Evolutionary conservation across 2,797 vertebrate species (phyloP).

Genomic region (Apodemus agrarius): DNA sequence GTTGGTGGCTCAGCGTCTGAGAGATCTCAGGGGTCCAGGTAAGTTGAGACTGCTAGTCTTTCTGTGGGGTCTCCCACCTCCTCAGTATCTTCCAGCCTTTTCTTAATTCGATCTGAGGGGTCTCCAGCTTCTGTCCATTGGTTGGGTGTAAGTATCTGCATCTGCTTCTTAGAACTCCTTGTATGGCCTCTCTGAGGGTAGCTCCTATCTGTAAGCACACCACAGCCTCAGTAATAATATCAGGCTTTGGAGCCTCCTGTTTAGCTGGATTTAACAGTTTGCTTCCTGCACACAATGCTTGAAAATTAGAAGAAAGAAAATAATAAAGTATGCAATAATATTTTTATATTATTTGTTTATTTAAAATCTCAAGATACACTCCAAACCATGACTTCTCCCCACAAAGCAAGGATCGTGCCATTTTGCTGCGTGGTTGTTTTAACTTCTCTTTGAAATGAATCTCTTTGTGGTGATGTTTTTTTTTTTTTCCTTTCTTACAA

Average conservation of each 20-base stretch:
- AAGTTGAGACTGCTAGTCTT: neutral
- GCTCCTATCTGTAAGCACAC: neutral
- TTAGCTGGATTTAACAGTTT: neutral
- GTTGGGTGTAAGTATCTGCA: neutral
- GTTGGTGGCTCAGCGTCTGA: neutral
- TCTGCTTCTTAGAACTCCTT: neutral
- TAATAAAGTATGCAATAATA: neutral
- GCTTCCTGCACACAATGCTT: neutral
- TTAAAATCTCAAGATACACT: neutral
- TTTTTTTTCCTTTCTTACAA: constrained; percentile 63
- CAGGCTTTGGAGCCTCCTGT: neutral
- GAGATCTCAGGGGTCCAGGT: neutral
- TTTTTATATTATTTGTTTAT: neutral
- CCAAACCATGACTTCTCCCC: neutral
- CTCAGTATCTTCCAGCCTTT: neutral
- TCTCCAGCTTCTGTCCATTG: neutral
- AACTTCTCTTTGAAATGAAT: constrained; percentile 64
- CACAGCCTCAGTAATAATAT: neutral
- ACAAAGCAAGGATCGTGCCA: constrained; percentile 45
- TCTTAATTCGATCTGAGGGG: neutral
- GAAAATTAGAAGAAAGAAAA: neutral
- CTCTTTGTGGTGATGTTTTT: neutral
- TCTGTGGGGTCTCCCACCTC: neutral
- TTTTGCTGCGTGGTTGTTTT: constrained; percentile 26
- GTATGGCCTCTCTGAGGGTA: neutral